phyloP scores from a whole-genome alignment of 2,888 invertebrate genomes.

The Tetramorium bicarinatum region DNA sequence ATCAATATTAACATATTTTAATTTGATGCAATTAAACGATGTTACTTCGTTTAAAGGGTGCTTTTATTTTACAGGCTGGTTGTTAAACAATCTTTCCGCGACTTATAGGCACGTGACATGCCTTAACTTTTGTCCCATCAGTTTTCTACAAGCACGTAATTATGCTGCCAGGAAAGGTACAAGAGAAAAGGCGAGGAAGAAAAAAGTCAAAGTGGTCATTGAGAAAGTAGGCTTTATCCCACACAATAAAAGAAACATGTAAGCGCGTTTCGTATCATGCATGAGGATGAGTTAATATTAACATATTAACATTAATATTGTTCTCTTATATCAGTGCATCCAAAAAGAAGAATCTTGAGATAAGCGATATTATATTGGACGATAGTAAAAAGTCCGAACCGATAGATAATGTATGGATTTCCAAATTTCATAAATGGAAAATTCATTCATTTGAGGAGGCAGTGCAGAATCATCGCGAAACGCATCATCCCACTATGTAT shows the following conservation, averaged over 20 bases:
- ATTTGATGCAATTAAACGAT: not conserved
- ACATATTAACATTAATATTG: not conserved
- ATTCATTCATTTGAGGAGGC: conserved; percentile 92
- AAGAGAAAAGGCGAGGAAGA: conserved; percentile 91
- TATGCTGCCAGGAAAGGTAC: conserved; percentile 95
- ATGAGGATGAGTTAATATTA: not conserved
- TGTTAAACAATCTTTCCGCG: conserved; percentile 59
- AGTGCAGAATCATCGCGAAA: conserved; percentile 92
- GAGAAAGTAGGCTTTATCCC: conserved; percentile 91
- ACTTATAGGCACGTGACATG: conserved; percentile 49
- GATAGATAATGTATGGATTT: conserved; percentile 90
- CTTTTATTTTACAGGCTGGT: conserved; percentile 59
- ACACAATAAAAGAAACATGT: not conserved
- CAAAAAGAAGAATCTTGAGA: not conserved
- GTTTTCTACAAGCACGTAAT: conserved; percentile 81
- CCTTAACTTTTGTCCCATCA: conserved; percentile 56
- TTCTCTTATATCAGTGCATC: conserved; percentile 21
- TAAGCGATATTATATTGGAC: conserved; percentile 82
- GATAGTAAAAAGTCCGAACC: conserved; percentile 88
- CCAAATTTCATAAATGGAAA: conserved; percentile 88
- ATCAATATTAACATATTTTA: not conserved
- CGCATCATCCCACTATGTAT: conserved; percentile 94
- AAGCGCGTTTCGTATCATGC: not conserved
- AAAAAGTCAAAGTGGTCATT: conserved; percentile 91
- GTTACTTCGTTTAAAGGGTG: not conserved